These are phyloP conservation scores for Rhodophaea formosa DNA, from an alignment of 2,888 invertebrate species.

Conservation along the genomic window DNA sequence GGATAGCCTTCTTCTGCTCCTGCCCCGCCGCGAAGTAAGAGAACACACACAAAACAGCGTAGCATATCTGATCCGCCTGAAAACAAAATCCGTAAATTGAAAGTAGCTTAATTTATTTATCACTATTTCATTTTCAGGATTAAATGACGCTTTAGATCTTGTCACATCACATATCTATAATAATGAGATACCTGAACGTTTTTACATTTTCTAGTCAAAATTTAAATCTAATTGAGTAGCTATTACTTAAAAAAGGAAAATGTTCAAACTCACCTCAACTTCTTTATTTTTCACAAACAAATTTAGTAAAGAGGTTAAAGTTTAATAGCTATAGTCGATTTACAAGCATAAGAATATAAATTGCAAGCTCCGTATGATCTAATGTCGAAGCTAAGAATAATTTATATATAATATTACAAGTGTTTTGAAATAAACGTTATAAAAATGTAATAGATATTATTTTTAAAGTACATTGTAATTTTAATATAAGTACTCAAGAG, in stretches of 20 bases:
- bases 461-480: too few relatives aligned
- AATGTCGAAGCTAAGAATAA: background rate
- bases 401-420: background rate
- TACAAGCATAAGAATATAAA: background rate
- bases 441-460: background rate
- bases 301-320: background rate
- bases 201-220: too few relatives aligned
- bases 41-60: conserved; percentile 99
- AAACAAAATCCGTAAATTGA: conserved; percentile 15
- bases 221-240: too few relatives aligned
- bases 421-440: background rate
- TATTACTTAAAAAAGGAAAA: background rate
- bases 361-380: conserved; percentile 5
- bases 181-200: too few relatives aligned
- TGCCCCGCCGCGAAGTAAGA: conserved; percentile 98
- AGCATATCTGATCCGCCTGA: conserved; percentile 99
- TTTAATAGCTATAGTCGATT: background rate
- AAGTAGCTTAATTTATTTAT: too few relatives aligned
- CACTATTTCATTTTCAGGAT: background rate
- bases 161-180: too few relatives aligned
- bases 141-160: background rate
- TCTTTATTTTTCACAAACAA: background rate
- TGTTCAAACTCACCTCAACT: background rate
- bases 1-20: conserved; percentile 83
- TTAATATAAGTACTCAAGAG: background rate